These are phyloP conservation scores for Amphilophus citrinellus DNA, from an alignment of 2,113 vertebrate species.

Conservation along the genomic window DNA sequence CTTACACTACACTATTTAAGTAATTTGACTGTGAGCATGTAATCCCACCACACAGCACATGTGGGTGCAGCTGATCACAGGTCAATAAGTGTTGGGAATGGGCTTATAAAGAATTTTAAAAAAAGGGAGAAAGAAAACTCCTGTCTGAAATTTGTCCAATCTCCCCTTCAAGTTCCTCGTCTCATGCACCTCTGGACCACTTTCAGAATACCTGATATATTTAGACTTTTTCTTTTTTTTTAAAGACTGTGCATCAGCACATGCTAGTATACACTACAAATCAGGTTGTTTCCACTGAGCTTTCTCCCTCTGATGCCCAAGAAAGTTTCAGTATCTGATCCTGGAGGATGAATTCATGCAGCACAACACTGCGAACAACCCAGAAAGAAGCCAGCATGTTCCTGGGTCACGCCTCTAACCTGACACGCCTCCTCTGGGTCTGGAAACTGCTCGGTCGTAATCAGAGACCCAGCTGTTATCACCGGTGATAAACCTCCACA, in stretches of 20 bases:
- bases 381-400: neutral
- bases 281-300: neutral
- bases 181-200: fast-evolving
- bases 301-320: neutral
- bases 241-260: no score
- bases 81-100: no score
- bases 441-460: neutral
- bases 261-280: neutral
- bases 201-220: neutral
- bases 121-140: neutral
- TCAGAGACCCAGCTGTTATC: neutral
- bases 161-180: neutral
- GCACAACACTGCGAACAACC: neutral
- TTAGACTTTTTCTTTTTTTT: neutral
- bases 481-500: neutral
- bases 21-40: neutral
- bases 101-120: neutral
- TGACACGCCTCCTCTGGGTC: neutral
- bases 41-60: neutral
- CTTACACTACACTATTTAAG: neutral
- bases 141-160: neutral
- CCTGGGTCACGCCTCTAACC: neutral
- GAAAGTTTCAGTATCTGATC: neutral
- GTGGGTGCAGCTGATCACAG: no score
- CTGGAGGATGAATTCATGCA: neutral